Conservation (phyloP, 2,888 invertebrate genomes). For the Nemotelus pantherinus region DNA sequence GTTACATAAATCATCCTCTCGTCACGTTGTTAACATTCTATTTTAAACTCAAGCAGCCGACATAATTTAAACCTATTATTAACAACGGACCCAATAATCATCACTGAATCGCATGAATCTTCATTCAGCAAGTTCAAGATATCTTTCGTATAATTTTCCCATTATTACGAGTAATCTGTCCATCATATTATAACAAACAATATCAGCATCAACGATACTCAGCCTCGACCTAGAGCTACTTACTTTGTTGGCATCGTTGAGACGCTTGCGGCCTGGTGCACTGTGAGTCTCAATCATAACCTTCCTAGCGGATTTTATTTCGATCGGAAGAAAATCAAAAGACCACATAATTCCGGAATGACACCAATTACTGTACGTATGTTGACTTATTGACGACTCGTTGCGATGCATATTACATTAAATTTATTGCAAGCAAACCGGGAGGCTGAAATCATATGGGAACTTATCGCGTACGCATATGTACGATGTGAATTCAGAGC, state of each 20-base stretch:
- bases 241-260: neutral
- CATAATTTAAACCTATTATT: too few relatives aligned
- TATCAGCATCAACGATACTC: neutral
- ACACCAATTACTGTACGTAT: slow-evolving; percentile 4
- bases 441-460: too few relatives aligned
- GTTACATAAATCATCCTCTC: too few relatives aligned
- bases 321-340: neutral
- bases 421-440: too few relatives aligned
- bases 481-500: neutral
- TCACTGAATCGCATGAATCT: neutral
- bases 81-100: neutral
- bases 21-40: too few relatives aligned
- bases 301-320: slow-evolving; percentile 14
- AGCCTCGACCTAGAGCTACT: slow-evolving; percentile 33
- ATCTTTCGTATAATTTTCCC: slow-evolving; percentile 3
- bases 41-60: too few relatives aligned
- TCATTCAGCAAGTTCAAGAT: slow-evolving; percentile 2
- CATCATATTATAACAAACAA: neutral
- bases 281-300: neutral
- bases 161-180: neutral
- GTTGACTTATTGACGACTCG: neutral
- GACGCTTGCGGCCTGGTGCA: neutral
- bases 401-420: neutral
- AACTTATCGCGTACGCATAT: too few relatives aligned
- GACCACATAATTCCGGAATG: slow-evolving; percentile 25